phyloP scores from a whole-genome alignment of 2,797 vertebrate genomes.

The Strix occidentalis region DNA sequence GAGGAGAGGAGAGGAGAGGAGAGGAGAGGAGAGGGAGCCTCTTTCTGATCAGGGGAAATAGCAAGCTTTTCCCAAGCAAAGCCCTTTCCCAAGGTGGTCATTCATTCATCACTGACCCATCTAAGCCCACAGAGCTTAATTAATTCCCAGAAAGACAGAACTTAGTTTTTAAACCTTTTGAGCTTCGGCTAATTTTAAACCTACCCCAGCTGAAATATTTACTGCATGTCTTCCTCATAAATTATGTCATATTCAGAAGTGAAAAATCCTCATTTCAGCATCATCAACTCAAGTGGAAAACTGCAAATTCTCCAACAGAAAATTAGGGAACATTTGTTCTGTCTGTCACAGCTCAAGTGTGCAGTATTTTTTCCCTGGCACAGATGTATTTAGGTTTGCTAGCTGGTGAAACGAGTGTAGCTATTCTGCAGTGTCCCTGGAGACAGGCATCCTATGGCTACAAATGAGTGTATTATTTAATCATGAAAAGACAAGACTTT shows the following conservation, averaged over 20 bases:
- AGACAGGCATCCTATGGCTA: constrained; percentile 29
- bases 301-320: constrained; percentile 70
- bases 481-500: constrained; percentile 55
- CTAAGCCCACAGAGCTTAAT: constrained; percentile 11
- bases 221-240: constrained; percentile 55
- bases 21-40: not conserved
- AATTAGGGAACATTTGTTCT: constrained; percentile 75
- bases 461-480: constrained; percentile 57
- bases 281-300: constrained; percentile 72
- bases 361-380: constrained; percentile 16
- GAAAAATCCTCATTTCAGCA: constrained; percentile 69
- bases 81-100: not conserved
- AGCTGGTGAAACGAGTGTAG: constrained; percentile 11
- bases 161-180: constrained; percentile 40
- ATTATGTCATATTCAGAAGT: constrained; percentile 66
- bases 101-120: not conserved
- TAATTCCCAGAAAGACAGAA: constrained; percentile 21
- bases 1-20: not conserved
- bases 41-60: not conserved
- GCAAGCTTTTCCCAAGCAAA: not conserved
- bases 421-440: constrained; percentile 16
- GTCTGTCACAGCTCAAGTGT: constrained; percentile 41
- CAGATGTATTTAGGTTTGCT: constrained; percentile 45
- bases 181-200: constrained; percentile 64
- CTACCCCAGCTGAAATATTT: constrained; percentile 61